Conservation (phyloP, 30 jellyfish, hydroid and myxozoan genomes). For the Turritopsis rubra region DNA sequence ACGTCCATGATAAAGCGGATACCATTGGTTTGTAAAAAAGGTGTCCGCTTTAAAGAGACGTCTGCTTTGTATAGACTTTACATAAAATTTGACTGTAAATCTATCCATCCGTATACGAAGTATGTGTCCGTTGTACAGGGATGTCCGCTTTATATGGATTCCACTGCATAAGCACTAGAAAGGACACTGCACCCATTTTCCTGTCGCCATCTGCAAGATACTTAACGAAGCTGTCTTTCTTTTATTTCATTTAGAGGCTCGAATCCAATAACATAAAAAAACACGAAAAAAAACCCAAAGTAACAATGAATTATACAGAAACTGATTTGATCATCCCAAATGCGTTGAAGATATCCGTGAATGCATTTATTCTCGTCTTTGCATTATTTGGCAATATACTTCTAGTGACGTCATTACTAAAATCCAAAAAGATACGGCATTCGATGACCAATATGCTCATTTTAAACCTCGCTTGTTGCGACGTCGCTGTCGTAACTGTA, state of each 20-base stretch:
- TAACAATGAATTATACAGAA: neutral
- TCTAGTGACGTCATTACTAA: constrained; percentile 25
- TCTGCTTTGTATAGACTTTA: too few species aligned
- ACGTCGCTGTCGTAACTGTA: constrained; percentile 24
- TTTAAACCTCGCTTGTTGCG: constrained; percentile 45
- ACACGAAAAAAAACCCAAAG: neutral
- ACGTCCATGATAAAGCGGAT: too few species aligned
- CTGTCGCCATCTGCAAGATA: too few species aligned
- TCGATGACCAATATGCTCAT: constrained; percentile 28
- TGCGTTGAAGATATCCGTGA: neutral
- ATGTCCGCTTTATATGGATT: too few species aligned
- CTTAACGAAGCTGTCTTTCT: too few species aligned
- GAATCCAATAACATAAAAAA: neutral
- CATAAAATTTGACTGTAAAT: too few species aligned
- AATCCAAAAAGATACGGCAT: constrained; percentile 3
- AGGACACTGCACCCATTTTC: too few species aligned
- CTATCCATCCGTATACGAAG: too few species aligned
- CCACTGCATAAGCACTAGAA: too few species aligned
- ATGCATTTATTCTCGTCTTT: constrained; percentile 6
- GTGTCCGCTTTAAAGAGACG: too few species aligned
- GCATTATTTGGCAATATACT: constrained; percentile 39
- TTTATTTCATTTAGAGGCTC: neutral
- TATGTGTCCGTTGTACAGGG: too few species aligned
- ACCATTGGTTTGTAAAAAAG: too few species aligned
- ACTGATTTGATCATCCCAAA: neutral